Conservation (phyloP, 2,888 invertebrate genomes). For the Lymantria dispar region DNA sequence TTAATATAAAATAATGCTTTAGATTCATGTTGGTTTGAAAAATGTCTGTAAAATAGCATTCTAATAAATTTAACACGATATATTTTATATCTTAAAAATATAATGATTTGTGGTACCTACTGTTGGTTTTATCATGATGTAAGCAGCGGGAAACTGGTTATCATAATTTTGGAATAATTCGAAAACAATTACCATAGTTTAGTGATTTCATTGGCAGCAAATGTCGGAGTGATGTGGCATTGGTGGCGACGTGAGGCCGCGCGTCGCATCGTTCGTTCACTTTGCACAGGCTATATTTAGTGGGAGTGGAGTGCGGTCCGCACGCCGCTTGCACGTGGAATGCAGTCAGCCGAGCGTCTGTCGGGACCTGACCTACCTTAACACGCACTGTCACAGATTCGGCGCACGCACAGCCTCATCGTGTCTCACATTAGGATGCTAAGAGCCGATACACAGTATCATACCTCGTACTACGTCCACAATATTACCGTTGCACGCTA, state of each 20-base stretch:
- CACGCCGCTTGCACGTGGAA: constrained; percentile 59
- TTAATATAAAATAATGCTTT: too few species aligned
- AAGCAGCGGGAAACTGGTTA: too few species aligned
- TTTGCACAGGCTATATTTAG: constrained; percentile 75
- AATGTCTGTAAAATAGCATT: too few species aligned
- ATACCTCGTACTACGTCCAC: constrained; percentile 7
- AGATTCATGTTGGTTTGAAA: too few species aligned
- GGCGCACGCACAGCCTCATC: constrained; percentile 57
- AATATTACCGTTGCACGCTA: constrained; percentile 9
- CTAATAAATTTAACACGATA: too few species aligned
- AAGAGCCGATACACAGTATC: constrained; percentile 1
- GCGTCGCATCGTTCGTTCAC: constrained; percentile 68
- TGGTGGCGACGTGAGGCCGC: constrained; percentile 26
- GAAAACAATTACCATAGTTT: constrained; percentile 27
- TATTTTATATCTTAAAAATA: too few species aligned
- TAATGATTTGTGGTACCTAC: too few species aligned
- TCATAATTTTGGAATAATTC: too few species aligned
- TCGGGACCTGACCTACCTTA: constrained; percentile 57
- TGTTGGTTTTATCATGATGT: too few species aligned
- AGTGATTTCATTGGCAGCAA: constrained; percentile 32
- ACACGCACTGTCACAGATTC: constrained; percentile 70
- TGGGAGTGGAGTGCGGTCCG: constrained; percentile 52
- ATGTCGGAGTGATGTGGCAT: constrained; percentile 19
- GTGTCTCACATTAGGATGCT: constrained; percentile 15
- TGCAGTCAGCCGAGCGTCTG: constrained; percentile 58